Conservation (phyloP, 1,140 invertebrate genomes). For the Piezodorus guildinii region DNA sequence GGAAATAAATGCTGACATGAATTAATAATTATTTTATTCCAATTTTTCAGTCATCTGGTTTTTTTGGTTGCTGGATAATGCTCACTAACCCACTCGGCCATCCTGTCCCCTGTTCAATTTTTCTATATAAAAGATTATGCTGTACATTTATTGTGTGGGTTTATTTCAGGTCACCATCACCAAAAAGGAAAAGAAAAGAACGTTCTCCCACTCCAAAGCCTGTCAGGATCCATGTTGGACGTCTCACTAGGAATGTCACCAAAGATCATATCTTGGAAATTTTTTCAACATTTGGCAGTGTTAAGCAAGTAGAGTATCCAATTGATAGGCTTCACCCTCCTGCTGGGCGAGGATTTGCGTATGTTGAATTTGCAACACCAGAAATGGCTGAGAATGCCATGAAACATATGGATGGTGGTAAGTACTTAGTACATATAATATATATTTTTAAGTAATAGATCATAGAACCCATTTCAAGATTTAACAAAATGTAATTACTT, state of each 20-base stretch:
- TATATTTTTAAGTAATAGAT: background rate
- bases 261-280: slow-evolving; percentile 92
- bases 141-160: no score
- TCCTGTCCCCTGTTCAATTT: no score
- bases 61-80: no score
- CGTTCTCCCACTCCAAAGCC: slow-evolving; percentile 74
- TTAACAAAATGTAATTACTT: no score
- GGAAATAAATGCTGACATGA: no score
- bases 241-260: slow-evolving; percentile 82
- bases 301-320: slow-evolving; percentile 84
- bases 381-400: slow-evolving; percentile 97
- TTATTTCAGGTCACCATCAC: slow-evolving; percentile 39
- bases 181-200: slow-evolving; percentile 50
- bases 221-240: slow-evolving; percentile 84
- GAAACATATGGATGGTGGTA: slow-evolving; percentile 98
- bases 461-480: no score
- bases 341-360: slow-evolving; percentile 80
- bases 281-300: slow-evolving; percentile 80
- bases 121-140: no score
- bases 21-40: no score
- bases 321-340: slow-evolving; percentile 75
- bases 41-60: no score
- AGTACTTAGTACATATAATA: slow-evolving; percentile 16
- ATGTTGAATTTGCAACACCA: slow-evolving; percentile 84
- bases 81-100: no score